Base-by-base conservation (phyloP, 2,888 invertebrate species). In the Macrophya alboannulata region DNA sequence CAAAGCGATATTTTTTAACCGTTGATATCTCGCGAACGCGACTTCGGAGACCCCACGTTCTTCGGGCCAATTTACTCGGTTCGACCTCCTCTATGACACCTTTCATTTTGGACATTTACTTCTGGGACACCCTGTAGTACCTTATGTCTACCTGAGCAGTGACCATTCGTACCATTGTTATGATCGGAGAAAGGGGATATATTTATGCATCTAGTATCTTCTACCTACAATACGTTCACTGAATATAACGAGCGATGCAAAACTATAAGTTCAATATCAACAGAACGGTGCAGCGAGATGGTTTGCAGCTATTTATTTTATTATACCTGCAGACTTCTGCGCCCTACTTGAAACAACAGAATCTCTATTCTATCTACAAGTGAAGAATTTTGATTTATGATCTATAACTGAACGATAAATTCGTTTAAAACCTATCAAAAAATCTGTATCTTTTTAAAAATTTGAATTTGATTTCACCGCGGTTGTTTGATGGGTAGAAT, bases 231-330 rank as follows among this genome's bases (percentile, higher is more conserved):
- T 59, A 79, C 79, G 21, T 55, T 59, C 25, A 79, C 79, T 40
- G 81, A 51, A 62, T 62, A 62, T 43, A 62, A 62, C 81, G 81
- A 62, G 62, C 25, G 10, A 59, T 51, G 62, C 62, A 43, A 43
- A 81, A 55, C n/a, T 21, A 81, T 62, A 89, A 90, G 89, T 90
- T 90, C 90, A 90, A 90, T 89, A 89, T 88, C 89, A 43, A 43
- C 12, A 62, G 48, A 21, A 65, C 68, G 43, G 81, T 48, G 85
- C 59, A 72, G 86, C 87, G 85, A 71, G 85, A 71, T 86, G 88
- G 87, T 89, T 88, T 86, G 87, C 77, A 72, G 87, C 87, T 87
- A 88, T 89, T 90, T 89, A 89, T 89, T 89, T 89, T 90, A 88
- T 77, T 89, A 87, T 17, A 31, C n/a, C n/a, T n/a, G n/a, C 31